A percentile compares a stretch with the other conserved stretches of the same genome.
Evolutionary conservation across 2,797 vertebrate species (phyloP).

Genomic region (Myotis vivesi): DNA sequence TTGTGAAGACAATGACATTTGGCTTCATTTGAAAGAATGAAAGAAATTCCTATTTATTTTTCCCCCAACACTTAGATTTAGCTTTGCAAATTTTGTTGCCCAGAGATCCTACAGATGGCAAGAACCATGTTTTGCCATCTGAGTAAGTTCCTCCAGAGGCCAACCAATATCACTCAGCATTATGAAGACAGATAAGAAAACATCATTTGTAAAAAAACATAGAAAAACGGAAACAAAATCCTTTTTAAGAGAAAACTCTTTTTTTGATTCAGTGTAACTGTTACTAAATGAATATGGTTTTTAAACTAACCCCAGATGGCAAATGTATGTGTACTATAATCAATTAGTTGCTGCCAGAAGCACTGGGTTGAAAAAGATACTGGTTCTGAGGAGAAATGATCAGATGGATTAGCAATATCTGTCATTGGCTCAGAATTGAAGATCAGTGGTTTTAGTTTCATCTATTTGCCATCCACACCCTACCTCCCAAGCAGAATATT

Average conservation of each 20-base stretch:
- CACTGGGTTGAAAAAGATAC: background rate
- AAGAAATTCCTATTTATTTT: background rate
- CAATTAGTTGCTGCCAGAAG: background rate
- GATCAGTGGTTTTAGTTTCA: background rate
- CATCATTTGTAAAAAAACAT: background rate
- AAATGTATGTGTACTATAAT: background rate
- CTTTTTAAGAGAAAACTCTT: background rate
- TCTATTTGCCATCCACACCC: background rate
- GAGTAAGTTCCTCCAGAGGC: background rate
- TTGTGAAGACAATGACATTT: background rate
- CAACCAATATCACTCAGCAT: conserved; percentile 64
- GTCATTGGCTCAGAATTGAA: background rate
- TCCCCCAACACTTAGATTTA: background rate
- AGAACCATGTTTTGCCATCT: background rate
- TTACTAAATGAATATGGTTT: conserved; percentile 5
- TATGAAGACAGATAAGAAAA: conserved; percentile 36
- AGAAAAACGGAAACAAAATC: conserved; percentile 25
- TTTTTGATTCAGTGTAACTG: background rate
- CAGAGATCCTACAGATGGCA: background rate
- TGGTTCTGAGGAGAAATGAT: background rate
- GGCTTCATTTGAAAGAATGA: background rate
- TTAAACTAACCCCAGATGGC: background rate
- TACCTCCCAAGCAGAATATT: background rate
- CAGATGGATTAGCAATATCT: background rate
- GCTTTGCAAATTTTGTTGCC: background rate